Conservation (phyloP, 2,113 vertebrate genomes). For the Hydrolagus affinis region DNA sequence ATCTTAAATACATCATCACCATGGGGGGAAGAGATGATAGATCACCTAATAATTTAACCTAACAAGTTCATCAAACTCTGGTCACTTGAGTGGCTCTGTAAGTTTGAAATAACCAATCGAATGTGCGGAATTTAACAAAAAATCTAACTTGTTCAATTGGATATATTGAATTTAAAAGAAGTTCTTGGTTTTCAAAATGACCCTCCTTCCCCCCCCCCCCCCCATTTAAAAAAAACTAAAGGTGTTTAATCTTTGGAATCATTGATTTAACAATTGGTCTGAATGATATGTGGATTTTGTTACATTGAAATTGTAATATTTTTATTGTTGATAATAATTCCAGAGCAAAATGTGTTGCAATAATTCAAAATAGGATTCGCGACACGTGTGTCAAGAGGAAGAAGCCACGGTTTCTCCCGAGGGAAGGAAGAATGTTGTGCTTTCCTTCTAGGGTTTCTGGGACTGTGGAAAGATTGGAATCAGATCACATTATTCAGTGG, state of each 20-base stretch:
- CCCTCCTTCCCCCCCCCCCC: too few species aligned
- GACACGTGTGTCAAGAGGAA: not conserved
- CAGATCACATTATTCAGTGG: not conserved
- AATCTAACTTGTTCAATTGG: not conserved
- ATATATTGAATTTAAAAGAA: not conserved
- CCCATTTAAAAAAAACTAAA: too few species aligned
- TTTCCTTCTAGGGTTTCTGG: not conserved
- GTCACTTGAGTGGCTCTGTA: not conserved
- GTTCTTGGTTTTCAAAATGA: not conserved
- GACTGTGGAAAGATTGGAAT: not conserved
- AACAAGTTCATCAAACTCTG: not conserved
- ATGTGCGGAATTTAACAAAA: not conserved
- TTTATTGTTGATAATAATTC: too few species aligned
- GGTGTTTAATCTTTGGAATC: too few species aligned
- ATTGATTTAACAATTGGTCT: too few species aligned
- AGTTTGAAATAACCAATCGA: not conserved
- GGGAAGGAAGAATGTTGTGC: not conserved
- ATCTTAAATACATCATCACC: too few species aligned
- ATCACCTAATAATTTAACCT: too few species aligned
- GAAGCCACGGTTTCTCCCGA: not conserved
- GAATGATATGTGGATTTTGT: too few species aligned
- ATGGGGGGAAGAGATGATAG: too few species aligned
- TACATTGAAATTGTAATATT: too few species aligned
- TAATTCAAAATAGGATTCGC: not conserved
- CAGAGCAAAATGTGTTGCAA: not conserved